A percentile compares a stretch with the other conserved stretches of the same genome.
Evolutionary conservation across 2,113 vertebrate genomes (phyloP).

Genomic region (Scomber japonicus): DNA sequence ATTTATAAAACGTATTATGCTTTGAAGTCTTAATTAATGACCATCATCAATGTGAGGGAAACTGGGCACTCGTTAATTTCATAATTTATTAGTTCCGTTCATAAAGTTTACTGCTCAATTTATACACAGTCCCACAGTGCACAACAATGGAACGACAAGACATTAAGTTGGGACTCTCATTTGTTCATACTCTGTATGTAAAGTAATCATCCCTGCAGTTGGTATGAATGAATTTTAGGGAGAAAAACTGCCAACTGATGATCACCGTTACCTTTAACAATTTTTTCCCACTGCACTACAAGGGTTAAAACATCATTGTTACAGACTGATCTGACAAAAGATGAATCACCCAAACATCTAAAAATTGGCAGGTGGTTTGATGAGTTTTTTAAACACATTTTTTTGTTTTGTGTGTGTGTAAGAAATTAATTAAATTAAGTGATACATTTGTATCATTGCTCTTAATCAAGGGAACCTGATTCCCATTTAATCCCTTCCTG

Average conservation of each 20-base stretch:
- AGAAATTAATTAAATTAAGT: too few species aligned
- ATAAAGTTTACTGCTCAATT: not conserved
- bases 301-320: not conserved
- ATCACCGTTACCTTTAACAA: too few species aligned
- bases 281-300: not conserved
- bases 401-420: too few species aligned
- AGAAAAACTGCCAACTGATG: too few species aligned
- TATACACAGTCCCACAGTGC: not conserved
- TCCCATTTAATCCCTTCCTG: not conserved
- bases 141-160: not conserved
- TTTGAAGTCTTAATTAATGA: conserved; percentile 8
- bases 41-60: not conserved
- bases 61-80: not conserved
- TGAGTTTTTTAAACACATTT: too few species aligned
- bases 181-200: too few species aligned
- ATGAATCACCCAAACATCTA: not conserved
- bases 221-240: too few species aligned
- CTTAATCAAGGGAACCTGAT: not conserved
- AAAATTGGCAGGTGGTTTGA: not conserved
- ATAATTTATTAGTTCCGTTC: conserved; percentile 8
- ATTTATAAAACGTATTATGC: not conserved
- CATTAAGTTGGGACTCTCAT: too few species aligned
- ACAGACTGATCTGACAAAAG: not conserved
- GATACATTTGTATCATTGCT: too few species aligned
- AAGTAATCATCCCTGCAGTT: not conserved